These are phyloP conservation scores for Pomacea canaliculata DNA, from an alignment of 2,888 invertebrate genomes.

Conservation along the genomic window DNA sequence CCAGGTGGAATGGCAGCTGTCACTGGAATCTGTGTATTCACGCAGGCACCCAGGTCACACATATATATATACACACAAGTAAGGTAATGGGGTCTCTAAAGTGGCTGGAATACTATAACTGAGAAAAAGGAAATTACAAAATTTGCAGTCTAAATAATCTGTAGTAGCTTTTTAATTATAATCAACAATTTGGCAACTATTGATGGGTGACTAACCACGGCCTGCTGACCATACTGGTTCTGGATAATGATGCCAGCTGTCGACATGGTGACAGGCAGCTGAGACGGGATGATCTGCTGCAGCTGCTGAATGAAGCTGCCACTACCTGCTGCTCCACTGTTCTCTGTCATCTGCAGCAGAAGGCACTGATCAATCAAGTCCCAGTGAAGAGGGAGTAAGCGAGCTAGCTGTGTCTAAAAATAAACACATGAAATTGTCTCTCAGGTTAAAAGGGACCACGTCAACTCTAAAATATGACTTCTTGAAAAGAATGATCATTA, in stretches of 20 bases:
- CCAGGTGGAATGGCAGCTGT: conserved; percentile 43
- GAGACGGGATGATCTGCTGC: conserved; percentile 47
- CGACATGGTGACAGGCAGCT: conserved; percentile 41
- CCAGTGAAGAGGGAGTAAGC: too few relatives aligned
- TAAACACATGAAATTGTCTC: too few relatives aligned
- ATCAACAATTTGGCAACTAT: too few relatives aligned
- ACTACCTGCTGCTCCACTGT: neutral
- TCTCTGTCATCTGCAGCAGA: too few relatives aligned
- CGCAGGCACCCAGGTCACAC: neutral
- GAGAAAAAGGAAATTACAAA: too few relatives aligned
- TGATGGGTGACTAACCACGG: conserved; percentile 44
- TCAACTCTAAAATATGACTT: too few relatives aligned
- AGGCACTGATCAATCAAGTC: too few relatives aligned
- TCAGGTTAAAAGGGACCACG: too few relatives aligned
- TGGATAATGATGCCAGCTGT: conserved; percentile 53
- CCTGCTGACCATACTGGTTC: conserved; percentile 57
- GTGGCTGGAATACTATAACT: neutral
- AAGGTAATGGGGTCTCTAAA: neutral
- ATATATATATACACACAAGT: neutral
- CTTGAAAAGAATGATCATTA: too few relatives aligned
- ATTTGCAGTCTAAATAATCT: too few relatives aligned
- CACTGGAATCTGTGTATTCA: conserved; percentile 33
- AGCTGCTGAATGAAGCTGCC: conserved; percentile 37
- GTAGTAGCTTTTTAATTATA: too few relatives aligned
- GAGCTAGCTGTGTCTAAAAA: too few relatives aligned